phyloP scores from a whole-genome alignment of 2,797 vertebrate species.

The Sebastolobus altivelis region DNA sequence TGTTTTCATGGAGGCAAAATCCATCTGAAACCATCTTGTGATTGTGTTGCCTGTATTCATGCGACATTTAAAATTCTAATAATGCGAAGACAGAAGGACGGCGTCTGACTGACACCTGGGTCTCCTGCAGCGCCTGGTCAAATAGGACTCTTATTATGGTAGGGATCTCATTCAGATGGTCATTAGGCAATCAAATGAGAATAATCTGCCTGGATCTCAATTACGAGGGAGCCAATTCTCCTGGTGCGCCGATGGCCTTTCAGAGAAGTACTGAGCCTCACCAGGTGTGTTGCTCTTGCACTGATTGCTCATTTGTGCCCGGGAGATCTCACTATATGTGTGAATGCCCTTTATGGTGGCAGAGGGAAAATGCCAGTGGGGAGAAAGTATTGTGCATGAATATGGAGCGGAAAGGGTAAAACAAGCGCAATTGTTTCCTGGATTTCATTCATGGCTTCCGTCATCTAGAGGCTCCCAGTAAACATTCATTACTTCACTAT shows the following conservation, averaged over 20 bases:
- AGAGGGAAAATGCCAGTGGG: constrained; percentile 47
- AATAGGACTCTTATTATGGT: constrained; percentile 71
- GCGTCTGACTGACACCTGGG: constrained; percentile 57
- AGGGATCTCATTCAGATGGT: constrained; percentile 79
- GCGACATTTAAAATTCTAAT: constrained; percentile 59
- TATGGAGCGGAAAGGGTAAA: constrained; percentile 49
- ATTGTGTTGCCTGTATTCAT: constrained; percentile 33
- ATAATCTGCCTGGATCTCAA: constrained; percentile 83
- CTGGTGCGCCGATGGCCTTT: constrained; percentile 70
- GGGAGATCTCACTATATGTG: constrained; percentile 49
- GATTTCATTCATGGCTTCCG: constrained; percentile 38
- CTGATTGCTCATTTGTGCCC: constrained; percentile 68
- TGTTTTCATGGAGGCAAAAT: not conserved
- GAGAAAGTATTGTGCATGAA: constrained; percentile 46
- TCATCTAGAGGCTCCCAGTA: not conserved
- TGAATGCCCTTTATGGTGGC: constrained; percentile 68
- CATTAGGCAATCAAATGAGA: constrained; percentile 84
- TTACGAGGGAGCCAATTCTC: constrained; percentile 77
- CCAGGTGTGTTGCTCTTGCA: constrained; percentile 68
- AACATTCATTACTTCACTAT: constrained; percentile 12
- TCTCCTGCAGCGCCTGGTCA: constrained; percentile 68
- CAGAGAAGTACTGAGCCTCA: constrained; percentile 47
- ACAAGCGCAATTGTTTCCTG: constrained; percentile 25
- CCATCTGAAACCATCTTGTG: not conserved
- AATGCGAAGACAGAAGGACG: constrained; percentile 44